Conservation (phyloP, 2,113 vertebrate genomes). For the Megaceryle maxima region DNA sequence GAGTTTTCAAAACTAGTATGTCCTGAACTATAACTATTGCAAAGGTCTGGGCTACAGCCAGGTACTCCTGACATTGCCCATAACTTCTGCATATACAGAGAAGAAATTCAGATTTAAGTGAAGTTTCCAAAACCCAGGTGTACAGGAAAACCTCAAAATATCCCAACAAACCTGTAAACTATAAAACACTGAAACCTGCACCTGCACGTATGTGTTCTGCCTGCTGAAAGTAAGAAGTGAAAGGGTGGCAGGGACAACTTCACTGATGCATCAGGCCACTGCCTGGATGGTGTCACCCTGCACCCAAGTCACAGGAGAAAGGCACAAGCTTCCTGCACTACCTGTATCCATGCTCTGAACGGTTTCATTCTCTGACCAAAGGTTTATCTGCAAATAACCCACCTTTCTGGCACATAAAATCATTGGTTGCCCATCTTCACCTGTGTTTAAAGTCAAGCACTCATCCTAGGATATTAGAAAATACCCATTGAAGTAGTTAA, state of each 20-base stretch:
- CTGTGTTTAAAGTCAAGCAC: fast-evolving
- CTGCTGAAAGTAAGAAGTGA: not conserved
- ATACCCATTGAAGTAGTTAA: not conserved
- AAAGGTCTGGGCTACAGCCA: not conserved
- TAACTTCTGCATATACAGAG: not conserved
- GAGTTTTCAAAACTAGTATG: not conserved
- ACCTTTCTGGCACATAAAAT: not conserved
- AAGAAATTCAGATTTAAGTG: not conserved
- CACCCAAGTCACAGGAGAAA: fast-evolving
- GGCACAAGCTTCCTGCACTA: not conserved
- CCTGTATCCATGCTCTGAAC: not conserved
- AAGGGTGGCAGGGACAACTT: not conserved
- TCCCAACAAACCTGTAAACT: not conserved
- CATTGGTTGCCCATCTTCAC: not conserved
- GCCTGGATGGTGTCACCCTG: not conserved
- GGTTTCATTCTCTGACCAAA: not conserved
- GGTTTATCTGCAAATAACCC: not conserved
- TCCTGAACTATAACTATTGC: not conserved
- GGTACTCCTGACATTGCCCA: not conserved
- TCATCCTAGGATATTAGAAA: not conserved
- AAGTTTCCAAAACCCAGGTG: not conserved
- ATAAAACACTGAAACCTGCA: not conserved
- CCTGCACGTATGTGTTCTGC: not conserved
- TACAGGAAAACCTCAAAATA: not conserved
- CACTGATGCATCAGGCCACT: not conserved